Evolutionary conservation across 2,113 vertebrate genomes (phyloP).

Genomic region (Reinhardtius hippoglossoides): DNA sequence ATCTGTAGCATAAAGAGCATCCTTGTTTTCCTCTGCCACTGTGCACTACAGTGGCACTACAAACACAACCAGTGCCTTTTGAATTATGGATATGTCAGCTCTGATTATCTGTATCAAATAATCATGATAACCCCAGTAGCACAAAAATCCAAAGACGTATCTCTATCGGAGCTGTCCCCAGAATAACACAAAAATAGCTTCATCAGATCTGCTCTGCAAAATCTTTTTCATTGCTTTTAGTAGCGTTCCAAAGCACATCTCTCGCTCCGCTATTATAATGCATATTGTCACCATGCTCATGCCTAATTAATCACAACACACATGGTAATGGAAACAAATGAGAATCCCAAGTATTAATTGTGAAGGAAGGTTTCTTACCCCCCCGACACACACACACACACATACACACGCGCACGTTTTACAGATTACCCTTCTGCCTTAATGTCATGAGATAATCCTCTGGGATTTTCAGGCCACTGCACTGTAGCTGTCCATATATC

Average conservation of each 20-base stretch:
- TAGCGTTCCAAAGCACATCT: background rate
- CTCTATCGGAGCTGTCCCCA: constrained; percentile 7
- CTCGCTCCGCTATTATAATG: no score
- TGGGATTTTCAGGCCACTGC: no score
- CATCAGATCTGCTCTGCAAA: background rate
- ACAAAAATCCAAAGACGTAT: constrained; percentile 43
- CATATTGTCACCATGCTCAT: no score
- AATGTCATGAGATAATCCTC: no score
- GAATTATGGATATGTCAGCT: constrained; percentile 22
- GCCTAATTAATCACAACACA: background rate
- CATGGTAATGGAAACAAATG: background rate
- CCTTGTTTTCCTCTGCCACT: constrained; percentile 32
- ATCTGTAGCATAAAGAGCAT: constrained; percentile 18
- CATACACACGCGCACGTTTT: no score
- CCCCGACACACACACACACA: no score
- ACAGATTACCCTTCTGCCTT: no score
- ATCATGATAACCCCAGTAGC: background rate
- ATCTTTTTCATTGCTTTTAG: background rate
- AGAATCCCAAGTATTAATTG: no score
- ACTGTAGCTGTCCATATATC: no score
- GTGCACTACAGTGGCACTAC: constrained; percentile 35
- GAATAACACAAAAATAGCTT: background rate
- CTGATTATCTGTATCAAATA: constrained; percentile 37
- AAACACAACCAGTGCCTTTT: constrained; percentile 66
- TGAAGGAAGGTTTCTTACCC: background rate